Evolutionary conservation across 2,797 vertebrate species (phyloP), one percentile per base, ranked within the genome.

Genomic region (Sandelia bainsii): DNA sequence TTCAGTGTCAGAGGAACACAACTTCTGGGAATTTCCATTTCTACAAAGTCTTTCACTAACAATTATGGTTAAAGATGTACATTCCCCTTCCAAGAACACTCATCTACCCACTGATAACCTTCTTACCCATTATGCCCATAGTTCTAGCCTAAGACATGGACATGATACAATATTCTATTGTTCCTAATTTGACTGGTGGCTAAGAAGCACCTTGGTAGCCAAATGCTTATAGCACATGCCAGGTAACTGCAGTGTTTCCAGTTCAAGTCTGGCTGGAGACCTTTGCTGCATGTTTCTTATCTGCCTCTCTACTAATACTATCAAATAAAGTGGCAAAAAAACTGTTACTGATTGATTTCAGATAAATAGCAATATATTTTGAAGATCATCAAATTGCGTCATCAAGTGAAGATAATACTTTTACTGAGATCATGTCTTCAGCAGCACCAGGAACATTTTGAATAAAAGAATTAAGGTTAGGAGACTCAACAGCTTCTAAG

Each of bases 11-110:
- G 48, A 60, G 32, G 27, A 80, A 54, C 37, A 63, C 39, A 20
- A 81, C 89, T 91, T 90, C 85, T 83, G 86, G 85, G 88, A 91
- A 91, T 37, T 77, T 80, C 68, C 83, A 70, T 57, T 62, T 83
- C 73, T 63, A 73, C 50, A 65, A 49, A 44, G 52, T 81, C 73
- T 69, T 80, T 81, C 65, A 79, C 59, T 60, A 84, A 78, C 54
- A 84, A 80, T 85, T 84, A 82, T 25, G 1, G 16, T 52, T 57
- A 25, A 89, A 79, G 85, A 71, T 57, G 50, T 60, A 59, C 62
- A 42, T 58, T 75, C 59, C 72, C 42, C 39, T 58, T 83, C 80
- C 85, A 86, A 81, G 58, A 81, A 34, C 50, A 60, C 66, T 62
- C 48, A 56, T 62, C 59, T 77, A 69, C 74, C 70, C 66, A 34